These are phyloP conservation scores for Drosophila tripunctata DNA, from an alignment of 2,888 invertebrate genomes.

Conservation along the genomic window DNA sequence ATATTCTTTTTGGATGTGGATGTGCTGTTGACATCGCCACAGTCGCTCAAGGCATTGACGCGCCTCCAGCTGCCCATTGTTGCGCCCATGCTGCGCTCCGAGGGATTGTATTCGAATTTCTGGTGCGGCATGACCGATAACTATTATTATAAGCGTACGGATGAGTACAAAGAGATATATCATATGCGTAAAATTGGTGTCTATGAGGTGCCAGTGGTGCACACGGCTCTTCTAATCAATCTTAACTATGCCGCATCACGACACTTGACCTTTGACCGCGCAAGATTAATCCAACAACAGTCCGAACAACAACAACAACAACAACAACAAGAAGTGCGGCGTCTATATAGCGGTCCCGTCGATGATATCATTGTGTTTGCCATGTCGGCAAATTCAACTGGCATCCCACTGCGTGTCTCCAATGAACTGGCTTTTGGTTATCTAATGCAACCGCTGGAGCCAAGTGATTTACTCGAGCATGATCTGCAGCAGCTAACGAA, in stretches of 20 bases:
- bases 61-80: constrained; percentile 87
- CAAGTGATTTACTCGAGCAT: constrained; percentile 86
- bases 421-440: constrained; percentile 94
- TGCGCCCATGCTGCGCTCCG: constrained; percentile 94
- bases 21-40: constrained; percentile 89
- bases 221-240: constrained; percentile 93
- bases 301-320: constrained; percentile 68
- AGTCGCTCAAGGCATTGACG: constrained; percentile 87
- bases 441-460: constrained; percentile 91
- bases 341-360: constrained; percentile 89
- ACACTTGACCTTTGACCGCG: constrained; percentile 88
- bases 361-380: constrained; percentile 98
- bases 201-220: constrained; percentile 95
- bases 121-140: constrained; percentile 96
- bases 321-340: no score
- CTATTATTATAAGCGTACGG: constrained; percentile 93
- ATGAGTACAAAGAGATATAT: constrained; percentile 92
- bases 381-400: constrained; percentile 89
- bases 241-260: constrained; percentile 87
- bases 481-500: constrained; percentile 91
- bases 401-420: constrained; percentile 89
- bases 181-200: constrained; percentile 89
- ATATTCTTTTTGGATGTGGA: constrained; percentile 94
- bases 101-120: constrained; percentile 96
- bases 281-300: constrained; percentile 72